Evolutionary conservation across 2,797 vertebrate species (phyloP).

Genomic region (Bradypus variegatus): DNA sequence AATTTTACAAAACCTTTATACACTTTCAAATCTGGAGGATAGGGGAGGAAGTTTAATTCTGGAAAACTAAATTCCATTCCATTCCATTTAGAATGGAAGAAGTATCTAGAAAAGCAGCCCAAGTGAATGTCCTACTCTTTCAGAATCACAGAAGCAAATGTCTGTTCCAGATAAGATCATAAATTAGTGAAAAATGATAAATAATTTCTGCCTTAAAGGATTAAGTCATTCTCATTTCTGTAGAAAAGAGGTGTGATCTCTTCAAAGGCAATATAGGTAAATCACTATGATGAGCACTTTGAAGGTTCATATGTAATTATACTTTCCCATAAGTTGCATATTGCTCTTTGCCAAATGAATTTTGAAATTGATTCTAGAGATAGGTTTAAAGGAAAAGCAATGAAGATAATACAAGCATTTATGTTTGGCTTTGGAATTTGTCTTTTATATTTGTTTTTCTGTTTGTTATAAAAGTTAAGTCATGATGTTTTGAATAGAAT

Average conservation of each 20-base stretch:
- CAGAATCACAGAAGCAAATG: not conserved
- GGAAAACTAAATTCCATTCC: not conserved
- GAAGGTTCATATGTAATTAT: not conserved
- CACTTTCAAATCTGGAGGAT: not conserved
- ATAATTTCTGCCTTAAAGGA: not conserved
- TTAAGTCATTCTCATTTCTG: not conserved
- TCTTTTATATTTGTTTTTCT: not conserved
- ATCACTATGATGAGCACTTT: not conserved
- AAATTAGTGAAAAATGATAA: not conserved
- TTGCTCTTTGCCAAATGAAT: not conserved
- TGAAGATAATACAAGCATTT: not conserved
- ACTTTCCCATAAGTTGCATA: not conserved
- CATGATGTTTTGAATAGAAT: not conserved
- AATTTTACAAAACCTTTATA: not conserved
- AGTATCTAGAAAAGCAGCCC: not conserved
- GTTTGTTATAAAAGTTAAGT: not conserved
- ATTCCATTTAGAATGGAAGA: not conserved
- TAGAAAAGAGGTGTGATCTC: not conserved
- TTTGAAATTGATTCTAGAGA: not conserved
- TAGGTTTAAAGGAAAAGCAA: not conserved
- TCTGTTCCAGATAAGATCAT: not conserved
- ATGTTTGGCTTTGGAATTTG: not conserved
- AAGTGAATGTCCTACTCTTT: not conserved
- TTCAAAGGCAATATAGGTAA: not conserved
- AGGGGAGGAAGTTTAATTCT: not conserved